Evolutionary conservation across 2,888 invertebrate genomes (phyloP).

Genomic region (Agelastica alni): DNA sequence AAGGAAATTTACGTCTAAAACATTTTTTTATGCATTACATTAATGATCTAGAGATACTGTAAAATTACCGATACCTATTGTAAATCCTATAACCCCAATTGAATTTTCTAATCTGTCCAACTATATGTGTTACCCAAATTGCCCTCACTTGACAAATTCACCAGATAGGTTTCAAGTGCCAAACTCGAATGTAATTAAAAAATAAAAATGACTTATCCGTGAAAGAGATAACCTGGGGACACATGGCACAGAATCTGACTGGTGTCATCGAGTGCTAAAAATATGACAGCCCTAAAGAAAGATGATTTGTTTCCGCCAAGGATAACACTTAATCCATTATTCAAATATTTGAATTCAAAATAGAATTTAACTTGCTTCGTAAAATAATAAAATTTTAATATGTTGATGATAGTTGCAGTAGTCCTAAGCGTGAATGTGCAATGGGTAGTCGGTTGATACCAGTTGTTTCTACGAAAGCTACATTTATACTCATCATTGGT

Average conservation of each 20-base stretch:
- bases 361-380: slow-evolving; percentile 17
- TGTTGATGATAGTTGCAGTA: slow-evolving; percentile 16
- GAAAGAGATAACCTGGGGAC: too few species aligned
- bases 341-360: slow-evolving; percentile 21
- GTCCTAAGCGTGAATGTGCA: slow-evolving; percentile 21
- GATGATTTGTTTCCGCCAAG: background rate
- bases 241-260: too few species aligned
- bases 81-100: background rate
- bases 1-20: too few species aligned
- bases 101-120: background rate
- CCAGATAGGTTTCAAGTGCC: too few species aligned
- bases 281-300: background rate
- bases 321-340: slow-evolving; percentile 13
- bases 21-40: background rate
- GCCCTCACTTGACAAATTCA: too few species aligned
- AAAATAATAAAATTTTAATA: slow-evolving; percentile 24
- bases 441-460: slow-evolving; percentile 19
- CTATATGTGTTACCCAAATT: background rate
- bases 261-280: too few species aligned
- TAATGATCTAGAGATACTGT: background rate
- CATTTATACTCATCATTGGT: slow-evolving; percentile 5
- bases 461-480: slow-evolving; percentile 8
- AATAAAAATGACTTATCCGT: too few species aligned
- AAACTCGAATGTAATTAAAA: too few species aligned
- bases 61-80: background rate